A percentile compares a stretch with the other conserved stretches of the same genome.
phyloP scores from a whole-genome alignment of 2,888 invertebrate genomes.

The Anodontia alba region DNA sequence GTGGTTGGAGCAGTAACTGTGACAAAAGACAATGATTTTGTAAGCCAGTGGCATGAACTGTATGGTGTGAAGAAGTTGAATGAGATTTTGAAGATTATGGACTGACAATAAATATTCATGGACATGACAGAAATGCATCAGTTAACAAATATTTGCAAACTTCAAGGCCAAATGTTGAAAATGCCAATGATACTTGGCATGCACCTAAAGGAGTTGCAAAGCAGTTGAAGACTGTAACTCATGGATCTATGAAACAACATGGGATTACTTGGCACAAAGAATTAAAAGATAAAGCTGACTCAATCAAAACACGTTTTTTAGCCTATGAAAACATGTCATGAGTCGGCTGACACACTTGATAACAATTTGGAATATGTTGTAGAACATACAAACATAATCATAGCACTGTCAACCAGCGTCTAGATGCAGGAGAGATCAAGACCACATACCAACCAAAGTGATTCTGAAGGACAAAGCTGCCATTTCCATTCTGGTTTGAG shows the following conservation, averaged over 20 bases:
- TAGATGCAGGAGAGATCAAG: background rate
- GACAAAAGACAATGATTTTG: conserved; percentile 20
- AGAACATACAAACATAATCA: conserved; percentile 23
- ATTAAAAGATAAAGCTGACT: conserved; percentile 22
- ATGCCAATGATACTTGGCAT: conserved; percentile 31
- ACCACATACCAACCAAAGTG: background rate
- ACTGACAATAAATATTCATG: conserved; percentile 13
- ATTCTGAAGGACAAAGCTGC: background rate
- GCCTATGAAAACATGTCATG: conserved; percentile 22
- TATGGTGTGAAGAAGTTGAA: too few relatives aligned
- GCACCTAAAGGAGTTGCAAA: conserved; percentile 27
- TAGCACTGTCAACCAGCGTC: background rate
- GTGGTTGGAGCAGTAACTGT: conserved; percentile 28
- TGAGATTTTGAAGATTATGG: too few relatives aligned
- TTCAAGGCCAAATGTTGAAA: background rate
- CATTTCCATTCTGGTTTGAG: background rate
- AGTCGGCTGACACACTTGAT: conserved; percentile 4
- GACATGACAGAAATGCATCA: conserved; percentile 17
- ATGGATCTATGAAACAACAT: background rate
- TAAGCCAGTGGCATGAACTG: conserved; percentile 19
- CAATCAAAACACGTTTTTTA: conserved; percentile 28
- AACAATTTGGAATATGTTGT: conserved; percentile 27
- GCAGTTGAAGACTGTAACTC: conserved; percentile 17
- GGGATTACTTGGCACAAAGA: conserved; percentile 31
- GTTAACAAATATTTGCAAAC: conserved; percentile 3